Base-by-base conservation (phyloP, 1,140 invertebrate genomes). In the Pseudobourletiella spinata region DNA sequence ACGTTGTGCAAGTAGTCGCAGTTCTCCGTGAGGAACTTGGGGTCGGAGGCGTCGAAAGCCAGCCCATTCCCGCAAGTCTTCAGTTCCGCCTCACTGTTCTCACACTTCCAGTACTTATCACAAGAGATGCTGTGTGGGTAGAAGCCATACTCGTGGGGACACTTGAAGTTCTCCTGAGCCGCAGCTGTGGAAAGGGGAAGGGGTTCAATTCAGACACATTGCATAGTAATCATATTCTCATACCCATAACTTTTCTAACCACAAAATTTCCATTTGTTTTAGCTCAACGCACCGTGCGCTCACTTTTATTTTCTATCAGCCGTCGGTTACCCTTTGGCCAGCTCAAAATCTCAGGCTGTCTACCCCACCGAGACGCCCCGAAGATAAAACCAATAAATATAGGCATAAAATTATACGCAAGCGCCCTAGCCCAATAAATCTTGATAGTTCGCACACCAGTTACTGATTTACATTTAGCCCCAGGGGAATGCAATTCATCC, bases 51-150 rank as follows among this genome's bases (percentile, higher is more conserved):
- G 74, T 93, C 91, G 76, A 95, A 95, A 57, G 91, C 91, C 30
- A 95, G 81, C 46, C 92, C 92, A 73, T 95, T 95, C 42, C 91
- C 91, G 77, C 92, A 95, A 28, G 89, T 91, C 76, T 94, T 94
- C 63, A 95, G 77, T 70, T 91, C 88, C 59, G 90, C 86, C 1
- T 81, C 84, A 65, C 87, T 87, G 71, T 90, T 90, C 75, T 94
- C 90, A 74, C 91, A 95, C 73, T 93, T 91, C 88, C 88, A 95
- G 76, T 95, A 95, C 78, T 95, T 95, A 79, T 95, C 92, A 74
- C 92, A 95, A 24, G 87, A 89, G 63, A 79, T 77, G 71, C 86
- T 86, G 76, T 91, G 91, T 62, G 89, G 89, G 77, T 92, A 95
- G 79, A 93, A 95, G 8, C 92, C 92, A 73, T 90, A 94, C 75